A percentile compares a stretch with the other conserved stretches of the same genome.
Evolutionary conservation across 2,113 vertebrate species (phyloP).

Genomic region (Brienomyrus longianalis): DNA sequence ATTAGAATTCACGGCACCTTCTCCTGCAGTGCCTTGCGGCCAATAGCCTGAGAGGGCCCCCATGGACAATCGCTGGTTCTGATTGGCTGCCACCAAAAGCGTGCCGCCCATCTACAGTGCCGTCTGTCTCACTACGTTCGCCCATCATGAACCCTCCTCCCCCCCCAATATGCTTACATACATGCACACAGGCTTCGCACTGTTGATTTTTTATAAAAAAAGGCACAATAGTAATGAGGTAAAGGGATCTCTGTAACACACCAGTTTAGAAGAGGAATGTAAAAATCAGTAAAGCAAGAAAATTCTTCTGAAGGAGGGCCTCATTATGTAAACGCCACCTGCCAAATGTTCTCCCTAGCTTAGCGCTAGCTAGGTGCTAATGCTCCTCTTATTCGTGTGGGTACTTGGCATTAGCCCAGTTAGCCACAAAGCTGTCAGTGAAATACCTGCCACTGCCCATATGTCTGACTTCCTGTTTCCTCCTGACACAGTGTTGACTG

Average conservation of each 20-base stretch:
- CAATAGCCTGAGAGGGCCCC: background rate
- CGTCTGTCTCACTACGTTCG: background rate
- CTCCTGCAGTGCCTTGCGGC: conserved; percentile 30
- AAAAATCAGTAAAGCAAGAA: background rate
- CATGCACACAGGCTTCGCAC: background rate
- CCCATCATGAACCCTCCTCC: background rate
- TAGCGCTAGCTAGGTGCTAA: background rate
- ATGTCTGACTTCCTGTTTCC: background rate
- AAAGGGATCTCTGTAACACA: background rate
- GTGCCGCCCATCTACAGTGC: background rate
- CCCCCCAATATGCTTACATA: background rate
- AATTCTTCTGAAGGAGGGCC: background rate
- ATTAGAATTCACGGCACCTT: conserved; percentile 35
- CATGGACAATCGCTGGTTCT: background rate
- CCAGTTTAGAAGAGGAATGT: background rate
- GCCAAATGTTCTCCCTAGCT: background rate
- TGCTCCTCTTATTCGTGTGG: background rate
- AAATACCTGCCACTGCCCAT: background rate
- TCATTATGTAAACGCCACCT: background rate
- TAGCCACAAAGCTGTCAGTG: background rate
- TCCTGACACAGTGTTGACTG: background rate
- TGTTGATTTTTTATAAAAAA: background rate
- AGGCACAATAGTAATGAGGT: background rate
- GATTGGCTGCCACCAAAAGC: background rate
- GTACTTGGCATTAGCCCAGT: background rate